Evolutionary conservation across 2,888 invertebrate species (phyloP).

Genomic region (Stenodera caucasica): DNA sequence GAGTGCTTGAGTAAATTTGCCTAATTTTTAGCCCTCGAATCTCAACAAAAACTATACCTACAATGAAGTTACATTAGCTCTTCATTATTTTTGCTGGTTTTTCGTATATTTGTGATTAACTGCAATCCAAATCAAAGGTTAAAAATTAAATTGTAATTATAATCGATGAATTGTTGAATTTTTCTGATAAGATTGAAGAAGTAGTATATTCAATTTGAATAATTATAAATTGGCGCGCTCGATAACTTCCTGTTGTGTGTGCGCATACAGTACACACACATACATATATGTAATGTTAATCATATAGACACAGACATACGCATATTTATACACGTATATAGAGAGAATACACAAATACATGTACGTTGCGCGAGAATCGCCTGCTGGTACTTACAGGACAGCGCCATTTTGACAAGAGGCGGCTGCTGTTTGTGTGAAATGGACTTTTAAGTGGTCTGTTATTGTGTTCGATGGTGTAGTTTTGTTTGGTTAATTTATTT

Average conservation of each 20-base stretch:
- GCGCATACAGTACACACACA: constrained; percentile 14
- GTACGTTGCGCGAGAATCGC: constrained; percentile 30
- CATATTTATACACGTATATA: neutral
- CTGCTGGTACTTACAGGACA: constrained; percentile 58
- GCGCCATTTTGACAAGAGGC: constrained; percentile 77
- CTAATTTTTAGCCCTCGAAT: too few species aligned
- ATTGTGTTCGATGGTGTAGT: constrained; percentile 34
- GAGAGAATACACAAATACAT: neutral
- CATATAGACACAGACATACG: neutral
- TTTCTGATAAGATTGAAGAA: too few species aligned
- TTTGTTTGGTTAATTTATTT: constrained; percentile 15
- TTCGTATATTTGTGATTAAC: too few species aligned
- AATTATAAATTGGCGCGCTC: constrained; percentile 38
- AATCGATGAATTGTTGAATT: too few species aligned
- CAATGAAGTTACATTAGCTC: too few species aligned
- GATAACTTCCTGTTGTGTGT: constrained; percentile 47
- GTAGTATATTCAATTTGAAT: constrained; percentile 9
- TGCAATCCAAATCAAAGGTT: too few species aligned
- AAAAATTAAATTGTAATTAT: too few species aligned
- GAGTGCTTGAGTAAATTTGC: too few species aligned
- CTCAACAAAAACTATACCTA: too few species aligned
- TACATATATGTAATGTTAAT: neutral
- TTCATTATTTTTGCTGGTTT: too few species aligned
- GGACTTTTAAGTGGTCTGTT: constrained; percentile 44
- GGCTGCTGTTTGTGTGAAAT: constrained; percentile 63